These are phyloP conservation scores for Phyllostomus hastatus DNA, from an alignment of 2,113 vertebrate genomes.

Conservation along the genomic window DNA sequence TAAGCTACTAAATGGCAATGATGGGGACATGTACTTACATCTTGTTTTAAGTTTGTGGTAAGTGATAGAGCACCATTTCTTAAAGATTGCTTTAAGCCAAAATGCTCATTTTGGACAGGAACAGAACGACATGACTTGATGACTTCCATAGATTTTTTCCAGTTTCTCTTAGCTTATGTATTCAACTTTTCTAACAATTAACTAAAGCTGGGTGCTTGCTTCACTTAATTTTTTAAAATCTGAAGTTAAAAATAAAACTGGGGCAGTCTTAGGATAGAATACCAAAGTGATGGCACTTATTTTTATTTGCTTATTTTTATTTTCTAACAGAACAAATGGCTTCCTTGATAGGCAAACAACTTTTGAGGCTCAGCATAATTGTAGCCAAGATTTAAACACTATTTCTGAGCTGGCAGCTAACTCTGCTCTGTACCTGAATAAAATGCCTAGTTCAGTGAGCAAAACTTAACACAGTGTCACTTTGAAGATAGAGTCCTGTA, in stretches of 20 bases:
- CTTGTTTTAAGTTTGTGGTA: neutral
- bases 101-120: neutral
- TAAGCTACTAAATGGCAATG: neutral
- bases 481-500: slow-evolving; percentile 79
- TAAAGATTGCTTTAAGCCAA: neutral
- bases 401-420: slow-evolving; percentile 54
- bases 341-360: slow-evolving; percentile 40
- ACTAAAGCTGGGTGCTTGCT: neutral
- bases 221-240: neutral
- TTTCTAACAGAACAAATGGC: slow-evolving; percentile 22
- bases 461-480: slow-evolving; percentile 71
- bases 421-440: slow-evolving; percentile 35
- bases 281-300: neutral
- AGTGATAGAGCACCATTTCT: neutral
- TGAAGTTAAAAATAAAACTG: neutral
- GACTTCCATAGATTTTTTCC: neutral
- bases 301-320: neutral
- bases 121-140: neutral
- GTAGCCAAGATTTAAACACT: slow-evolving; percentile 66
- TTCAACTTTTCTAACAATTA: neutral
- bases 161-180: neutral
- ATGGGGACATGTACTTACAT: neutral
- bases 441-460: slow-evolving; percentile 72
- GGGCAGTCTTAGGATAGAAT: neutral
- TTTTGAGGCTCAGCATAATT: slow-evolving; percentile 64